Base-by-base conservation (phyloP, 2,797 vertebrate genomes). In the Enteromius unitaeniatus region DNA sequence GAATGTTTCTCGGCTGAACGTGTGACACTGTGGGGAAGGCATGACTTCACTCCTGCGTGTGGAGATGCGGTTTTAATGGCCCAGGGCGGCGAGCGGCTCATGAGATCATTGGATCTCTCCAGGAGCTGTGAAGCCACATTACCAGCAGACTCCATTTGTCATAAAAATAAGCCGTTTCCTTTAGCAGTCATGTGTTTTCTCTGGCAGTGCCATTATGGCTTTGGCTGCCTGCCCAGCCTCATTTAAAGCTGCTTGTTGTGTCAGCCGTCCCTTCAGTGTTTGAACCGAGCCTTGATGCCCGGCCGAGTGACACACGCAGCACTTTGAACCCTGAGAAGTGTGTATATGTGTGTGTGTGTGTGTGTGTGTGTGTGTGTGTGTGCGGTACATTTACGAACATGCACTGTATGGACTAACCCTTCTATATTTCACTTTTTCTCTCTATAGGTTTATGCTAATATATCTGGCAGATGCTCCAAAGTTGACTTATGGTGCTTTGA, bases 81-180 rank as follows among this genome's bases (percentile, higher is more conserved):
- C 53, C 45, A 78, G 65, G 82, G 80, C 82, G 68, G 55, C 17
- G 64, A 14, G 73, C 70, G 84, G 60, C 85, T 84, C 86, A 62
- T 78, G 58, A 77, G 72, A 82, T 87, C 84, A 83, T 81, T 78
- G 37, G 70, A 84, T 79, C 67, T 79, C 78, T 49, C 78, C 81
- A 79, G 76, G 81, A 89, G 85, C 77, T 87, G 82, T 85, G 81
- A 87, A 84, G 86, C 87, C 79, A 85, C 83, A 89, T 84, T 83
- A 86, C 85, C 47, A 58, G 47, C 67, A 79, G 81, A 85, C 87
- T 74, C 80, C n/a, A 86, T 90, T 86, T 88, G 72, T 88, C 88
- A 90, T 82, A 73, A 85, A 86, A 88, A 86, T 77, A 84, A 72
- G 86, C 81, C 49, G 31, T 85, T 89, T 84, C 86, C 84, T 86